These are phyloP conservation scores for Aulostomus chinensis DNA, from an alignment of 2,797 vertebrate species.

Conservation along the genomic window DNA sequence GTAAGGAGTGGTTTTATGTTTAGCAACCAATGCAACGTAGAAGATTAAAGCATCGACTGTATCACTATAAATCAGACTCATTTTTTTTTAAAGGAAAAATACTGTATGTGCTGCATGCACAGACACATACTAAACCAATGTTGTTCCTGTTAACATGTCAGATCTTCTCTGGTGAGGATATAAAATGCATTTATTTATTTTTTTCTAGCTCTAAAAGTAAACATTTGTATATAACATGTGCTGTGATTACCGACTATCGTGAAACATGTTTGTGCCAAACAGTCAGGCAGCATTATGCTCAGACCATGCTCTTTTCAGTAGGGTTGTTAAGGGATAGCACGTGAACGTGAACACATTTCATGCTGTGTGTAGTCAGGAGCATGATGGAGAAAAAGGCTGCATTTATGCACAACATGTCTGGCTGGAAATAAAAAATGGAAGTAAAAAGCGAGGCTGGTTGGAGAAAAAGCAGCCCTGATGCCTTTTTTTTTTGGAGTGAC, in stretches of 20 bases:
- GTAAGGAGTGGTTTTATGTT: too few relatives aligned
- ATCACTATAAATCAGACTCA: too few relatives aligned
- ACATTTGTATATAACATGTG: conserved; percentile 70
- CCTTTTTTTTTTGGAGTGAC: conserved; percentile 39
- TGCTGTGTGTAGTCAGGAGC: conserved; percentile 5
- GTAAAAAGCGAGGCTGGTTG: conserved; percentile 11
- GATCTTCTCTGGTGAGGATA: conserved; percentile 46
- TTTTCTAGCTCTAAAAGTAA: conserved; percentile 63
- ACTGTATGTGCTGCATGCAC: too few relatives aligned
- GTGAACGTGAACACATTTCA: conserved; percentile 6
- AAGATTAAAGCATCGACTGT: conserved; percentile 18
- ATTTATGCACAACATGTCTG: conserved; percentile 11
- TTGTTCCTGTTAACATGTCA: conserved; percentile 59
- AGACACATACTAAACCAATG: too few relatives aligned
- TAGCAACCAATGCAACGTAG: conserved; percentile 6
- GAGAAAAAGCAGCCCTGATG: conserved; percentile 26
- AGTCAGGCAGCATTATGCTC: conserved; percentile 67
- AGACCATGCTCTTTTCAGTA: conserved; percentile 45
- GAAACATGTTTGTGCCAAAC: conserved; percentile 51
- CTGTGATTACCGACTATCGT: too few relatives aligned
- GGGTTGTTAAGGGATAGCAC: conserved; percentile 11
- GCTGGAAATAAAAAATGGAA: conserved; percentile 5
- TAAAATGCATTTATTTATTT: too few relatives aligned
- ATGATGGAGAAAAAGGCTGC: conserved; percentile 9
- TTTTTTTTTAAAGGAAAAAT: too few relatives aligned